Evolutionary conservation across 2,888 invertebrate genomes (phyloP).

Genomic region (Spilosoma lubricipeda): DNA sequence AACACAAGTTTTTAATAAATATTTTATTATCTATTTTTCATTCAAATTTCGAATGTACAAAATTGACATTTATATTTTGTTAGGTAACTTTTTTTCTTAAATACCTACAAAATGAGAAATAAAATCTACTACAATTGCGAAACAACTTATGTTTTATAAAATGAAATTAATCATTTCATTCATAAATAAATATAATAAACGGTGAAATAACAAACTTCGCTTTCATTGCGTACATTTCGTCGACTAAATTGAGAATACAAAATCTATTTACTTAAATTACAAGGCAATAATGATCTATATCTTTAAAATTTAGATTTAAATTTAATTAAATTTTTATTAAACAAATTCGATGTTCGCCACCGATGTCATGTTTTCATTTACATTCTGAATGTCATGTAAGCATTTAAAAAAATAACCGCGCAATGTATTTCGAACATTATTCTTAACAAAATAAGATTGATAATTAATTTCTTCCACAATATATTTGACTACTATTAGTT

Average conservation of each 20-base stretch:
- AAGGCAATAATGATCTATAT: not conserved
- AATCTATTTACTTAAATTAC: not conserved
- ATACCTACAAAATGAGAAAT: too few species aligned
- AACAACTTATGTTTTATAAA: too few species aligned
- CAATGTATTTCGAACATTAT: not conserved
- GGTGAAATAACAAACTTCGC: conserved; percentile 14
- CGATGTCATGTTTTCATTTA: not conserved
- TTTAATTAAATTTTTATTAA: too few species aligned
- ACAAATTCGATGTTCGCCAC: not conserved
- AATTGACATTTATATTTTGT: not conserved
- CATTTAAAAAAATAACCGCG: not conserved
- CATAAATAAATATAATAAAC: not conserved
- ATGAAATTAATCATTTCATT: not conserved
- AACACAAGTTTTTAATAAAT: not conserved
- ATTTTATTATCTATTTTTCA: not conserved
- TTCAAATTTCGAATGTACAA: not conserved
- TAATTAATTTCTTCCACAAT: not conserved
- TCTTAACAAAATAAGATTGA: not conserved
- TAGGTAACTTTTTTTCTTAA: too few species aligned
- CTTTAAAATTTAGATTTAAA: not conserved
- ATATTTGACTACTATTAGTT: not conserved
- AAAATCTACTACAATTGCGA: too few species aligned
- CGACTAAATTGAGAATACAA: conserved; percentile 12
- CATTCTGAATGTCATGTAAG: not conserved
- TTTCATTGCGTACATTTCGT: conserved; percentile 18